These are phyloP conservation scores for Nysson spinosus DNA, from an alignment of 2,888 invertebrate genomes.

Conservation along the genomic window DNA sequence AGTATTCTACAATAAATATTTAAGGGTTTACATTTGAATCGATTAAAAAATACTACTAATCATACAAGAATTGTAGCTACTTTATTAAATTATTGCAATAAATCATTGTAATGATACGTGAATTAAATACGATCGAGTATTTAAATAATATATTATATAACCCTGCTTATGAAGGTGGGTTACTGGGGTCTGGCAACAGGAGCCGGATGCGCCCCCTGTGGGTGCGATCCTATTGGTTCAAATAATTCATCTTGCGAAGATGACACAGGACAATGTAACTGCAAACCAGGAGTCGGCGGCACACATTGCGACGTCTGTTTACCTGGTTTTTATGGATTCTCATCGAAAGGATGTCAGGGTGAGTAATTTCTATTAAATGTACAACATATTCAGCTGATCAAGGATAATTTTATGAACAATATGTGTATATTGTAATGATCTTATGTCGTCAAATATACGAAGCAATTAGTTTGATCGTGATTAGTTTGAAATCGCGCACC, in stretches of 20 bases:
- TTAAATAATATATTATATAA: not conserved
- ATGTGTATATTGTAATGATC: too few relatives aligned
- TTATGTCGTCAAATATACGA: too few relatives aligned
- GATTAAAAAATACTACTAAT: too few relatives aligned
- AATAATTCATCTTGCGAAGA: slow-evolving; percentile 85
- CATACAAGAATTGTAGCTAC: too few relatives aligned
- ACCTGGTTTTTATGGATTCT: slow-evolving; percentile 88
- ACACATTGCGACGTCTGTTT: slow-evolving; percentile 86
- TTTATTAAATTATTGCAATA: too few relatives aligned
- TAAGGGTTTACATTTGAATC: not conserved
- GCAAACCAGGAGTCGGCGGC: slow-evolving; percentile 87
- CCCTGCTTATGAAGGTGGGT: slow-evolving; percentile 78
- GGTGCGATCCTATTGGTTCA: slow-evolving; percentile 86
- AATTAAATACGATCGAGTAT: too few relatives aligned
- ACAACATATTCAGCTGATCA: too few relatives aligned
- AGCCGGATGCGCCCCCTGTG: slow-evolving; percentile 89
- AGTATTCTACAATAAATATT: slow-evolving; percentile 36
- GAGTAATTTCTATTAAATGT: slow-evolving; percentile 71
- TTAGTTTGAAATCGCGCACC: too few relatives aligned
- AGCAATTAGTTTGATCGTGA: too few relatives aligned
- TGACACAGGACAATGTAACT: slow-evolving; percentile 87
- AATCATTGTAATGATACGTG: too few relatives aligned
- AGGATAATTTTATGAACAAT: too few relatives aligned
- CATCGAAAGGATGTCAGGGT: slow-evolving; percentile 88
- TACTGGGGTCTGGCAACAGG: slow-evolving; percentile 87